Evolutionary conservation across 2,888 invertebrate species (phyloP), one percentile per base, ranked within the genome.

Genomic region (Phasia obesa): DNA sequence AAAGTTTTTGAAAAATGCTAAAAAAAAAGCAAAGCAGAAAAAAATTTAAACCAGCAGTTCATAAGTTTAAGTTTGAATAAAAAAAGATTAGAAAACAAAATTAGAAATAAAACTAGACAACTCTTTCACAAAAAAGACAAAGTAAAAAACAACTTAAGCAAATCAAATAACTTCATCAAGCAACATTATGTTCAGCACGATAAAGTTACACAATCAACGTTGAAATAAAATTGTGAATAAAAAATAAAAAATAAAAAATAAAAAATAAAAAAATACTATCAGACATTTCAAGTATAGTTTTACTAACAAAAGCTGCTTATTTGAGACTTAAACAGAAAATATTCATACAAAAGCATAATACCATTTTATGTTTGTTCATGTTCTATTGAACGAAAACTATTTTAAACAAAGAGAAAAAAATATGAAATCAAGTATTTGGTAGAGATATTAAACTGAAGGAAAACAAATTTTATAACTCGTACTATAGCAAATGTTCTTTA

Each of bases 171-270:
- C 57, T 71, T 64, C 47, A 55, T 77, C 70, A 70, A 60, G 67
- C 59, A 42, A 38, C 47, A 57, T 57, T 49, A 59, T 59, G 19
- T 42, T 49, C 11, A 71, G 35, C 23, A 67, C 49, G 38, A 67
- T 67, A 67, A 76, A 67, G 67, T 67, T 67, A 76, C 67, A 42
- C 67, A 67, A 76, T 76, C 59, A 76, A 60, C 59, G 42, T 25
- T 25, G 57, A 65, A 65, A 49, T 55, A 17, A 59, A 49, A 57
- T 31, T 13, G 38, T 35, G 6, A 35, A 38, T 13, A 38, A 27
- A 62, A 21, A 3, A 64, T 21, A 27, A 42, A 62, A 9, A 15
- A 51, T n/a, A 59, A 49, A 44, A 23, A 35, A 38, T 13, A 38
- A 27, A 62, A 21, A 3, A 64, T 21, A 27, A 42, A 62, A 9